Base-by-base conservation (phyloP, 2,797 vertebrate species). In the Enteromius afrohamiltoni region DNA sequence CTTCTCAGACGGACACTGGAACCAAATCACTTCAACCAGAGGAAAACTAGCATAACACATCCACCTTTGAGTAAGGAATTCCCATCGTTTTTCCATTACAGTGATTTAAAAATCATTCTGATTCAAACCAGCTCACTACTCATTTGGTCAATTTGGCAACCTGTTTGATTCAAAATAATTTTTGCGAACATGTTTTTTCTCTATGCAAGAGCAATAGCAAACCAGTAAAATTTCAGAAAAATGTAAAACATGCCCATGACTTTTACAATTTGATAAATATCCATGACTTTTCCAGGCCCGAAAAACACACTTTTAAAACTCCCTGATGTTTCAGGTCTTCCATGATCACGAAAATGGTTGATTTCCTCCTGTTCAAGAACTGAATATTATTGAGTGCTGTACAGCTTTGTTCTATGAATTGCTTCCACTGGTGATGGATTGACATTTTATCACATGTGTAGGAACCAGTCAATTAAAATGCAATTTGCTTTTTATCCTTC, bases 301-400 rank as follows among this genome's bases (percentile, higher is more conserved):
- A 17, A n/a, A 65, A 51, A 47, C 34, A 58, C 26, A 21, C 47
- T 79, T 79, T 64, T 65, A 51, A 79, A 79, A 67, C 60, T 67
- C 58, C 23, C 40, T 67, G 42, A 78, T 67, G 51, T 78, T 67
- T 78, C 42, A 34, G 60, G 60, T 67, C 77, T 78, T 78, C 60
- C 74, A 14, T 51, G 45, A 79, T 60, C 29, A 29, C 67, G 77
- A 67, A 49, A 79, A 49, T 17, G 6, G 26, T 21, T 51, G 62
- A 79, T 67, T 79, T 79, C 26, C 76, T 64, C 4, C n/a, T 31
- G 40, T 31, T 62, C 8, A 49, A 76, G 26, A 47, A 77, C 58
- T 64, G 23, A 77, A 64, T 77, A 47, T 47, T 64, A 64, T 64
- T 77, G 40, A 77, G 21, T 8, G 23, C 40, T 47, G 16, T 31